Evolutionary conservation across 2,888 invertebrate genomes (phyloP).

Genomic region (Reticulitermes lucifugus): DNA sequence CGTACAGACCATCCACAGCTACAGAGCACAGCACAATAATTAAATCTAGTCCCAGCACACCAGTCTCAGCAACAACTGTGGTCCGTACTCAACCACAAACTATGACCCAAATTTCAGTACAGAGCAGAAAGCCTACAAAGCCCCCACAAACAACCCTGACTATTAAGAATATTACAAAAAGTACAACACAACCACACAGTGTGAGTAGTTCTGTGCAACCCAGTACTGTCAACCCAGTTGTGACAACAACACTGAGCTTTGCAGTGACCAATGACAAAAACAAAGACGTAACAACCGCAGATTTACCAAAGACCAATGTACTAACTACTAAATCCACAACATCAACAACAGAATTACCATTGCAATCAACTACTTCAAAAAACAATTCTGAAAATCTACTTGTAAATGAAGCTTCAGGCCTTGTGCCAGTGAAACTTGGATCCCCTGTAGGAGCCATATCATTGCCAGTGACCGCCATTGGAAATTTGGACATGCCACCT

Average conservation of each 20-base stretch:
- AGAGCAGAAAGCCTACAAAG: background rate
- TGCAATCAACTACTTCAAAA: background rate
- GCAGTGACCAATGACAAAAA: background rate
- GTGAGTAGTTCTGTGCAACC: background rate
- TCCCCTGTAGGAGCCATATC: background rate
- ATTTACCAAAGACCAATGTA: background rate
- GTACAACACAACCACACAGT: background rate
- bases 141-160: background rate
- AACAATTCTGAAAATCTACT: background rate
- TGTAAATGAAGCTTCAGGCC: background rate
- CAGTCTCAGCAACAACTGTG: background rate
- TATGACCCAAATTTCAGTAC: background rate
- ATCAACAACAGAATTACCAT: background rate
- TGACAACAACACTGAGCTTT: background rate
- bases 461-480: background rate
- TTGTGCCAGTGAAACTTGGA: background rate
- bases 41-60: background rate
- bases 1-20: background rate
- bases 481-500: slow-evolving; percentile 28
- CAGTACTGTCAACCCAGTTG: background rate
- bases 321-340: background rate
- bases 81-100: background rate
- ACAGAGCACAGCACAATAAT: background rate
- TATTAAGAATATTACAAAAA: background rate
- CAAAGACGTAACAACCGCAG: background rate